phyloP scores from a whole-genome alignment of 2,113 vertebrate genomes.

The human region GRCh38 chr1:244087001-244087500 shows the following conservation, averaged over 20 bases:
- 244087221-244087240: background rate
- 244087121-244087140: background rate
- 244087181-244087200: background rate
- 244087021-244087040: background rate
- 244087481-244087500: background rate
- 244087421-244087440: background rate
- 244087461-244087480: background rate
- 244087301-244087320: background rate
- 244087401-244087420: background rate
- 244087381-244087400: background rate
- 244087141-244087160: background rate
- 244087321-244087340: background rate
- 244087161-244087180: background rate
- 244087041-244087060: background rate
- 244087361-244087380: background rate
- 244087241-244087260: background rate
- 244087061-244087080: background rate
- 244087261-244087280: background rate
- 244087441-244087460: background rate
- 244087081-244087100: background rate
- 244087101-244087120: background rate
- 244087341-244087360: background rate
- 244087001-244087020: background rate
- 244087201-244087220: background rate
- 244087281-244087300: background rate